Evolutionary conservation across 2,888 invertebrate species (phyloP).

Genomic region (Physocephala rufipes): DNA sequence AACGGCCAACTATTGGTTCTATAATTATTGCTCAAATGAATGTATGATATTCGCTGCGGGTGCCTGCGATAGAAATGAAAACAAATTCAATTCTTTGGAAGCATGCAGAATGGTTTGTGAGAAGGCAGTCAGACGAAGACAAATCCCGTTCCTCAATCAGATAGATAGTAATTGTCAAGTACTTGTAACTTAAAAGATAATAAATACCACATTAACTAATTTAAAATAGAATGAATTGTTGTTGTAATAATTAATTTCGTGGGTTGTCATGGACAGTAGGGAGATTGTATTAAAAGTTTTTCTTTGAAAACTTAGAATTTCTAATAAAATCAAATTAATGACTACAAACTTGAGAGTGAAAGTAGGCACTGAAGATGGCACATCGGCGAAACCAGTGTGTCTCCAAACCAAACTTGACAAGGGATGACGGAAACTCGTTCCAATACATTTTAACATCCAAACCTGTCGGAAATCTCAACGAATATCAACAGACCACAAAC

Average conservation of each 20-base stretch:
- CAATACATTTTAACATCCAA: too few species aligned
- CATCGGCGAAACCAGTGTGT: too few species aligned
- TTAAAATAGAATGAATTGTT: too few species aligned
- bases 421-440: too few species aligned
- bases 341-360: not conserved
- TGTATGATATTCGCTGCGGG: conserved; percentile 57
- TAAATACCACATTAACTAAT: not conserved
- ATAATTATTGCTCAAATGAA: conserved; percentile 55
- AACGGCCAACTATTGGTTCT: conserved; percentile 65
- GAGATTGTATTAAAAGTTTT: too few species aligned
- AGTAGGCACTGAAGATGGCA: too few species aligned
- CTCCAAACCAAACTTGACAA: too few species aligned
- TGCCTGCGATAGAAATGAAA: conserved; percentile 54
- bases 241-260: too few species aligned
- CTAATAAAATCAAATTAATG: not conserved
- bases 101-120: conserved; percentile 51
- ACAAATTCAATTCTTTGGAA: conserved; percentile 55
- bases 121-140: conserved; percentile 37
- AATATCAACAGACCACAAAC: too few species aligned
- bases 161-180: conserved; percentile 4
- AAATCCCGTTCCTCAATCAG: conserved; percentile 40
- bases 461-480: too few species aligned
- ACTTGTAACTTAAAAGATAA: not conserved
- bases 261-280: too few species aligned
- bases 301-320: not conserved